A percentile compares a stretch with the other conserved stretches of the same genome.
phyloP scores from a whole-genome alignment of 2,113 vertebrate genomes.

The Protobothrops flavoviridis region DNA sequence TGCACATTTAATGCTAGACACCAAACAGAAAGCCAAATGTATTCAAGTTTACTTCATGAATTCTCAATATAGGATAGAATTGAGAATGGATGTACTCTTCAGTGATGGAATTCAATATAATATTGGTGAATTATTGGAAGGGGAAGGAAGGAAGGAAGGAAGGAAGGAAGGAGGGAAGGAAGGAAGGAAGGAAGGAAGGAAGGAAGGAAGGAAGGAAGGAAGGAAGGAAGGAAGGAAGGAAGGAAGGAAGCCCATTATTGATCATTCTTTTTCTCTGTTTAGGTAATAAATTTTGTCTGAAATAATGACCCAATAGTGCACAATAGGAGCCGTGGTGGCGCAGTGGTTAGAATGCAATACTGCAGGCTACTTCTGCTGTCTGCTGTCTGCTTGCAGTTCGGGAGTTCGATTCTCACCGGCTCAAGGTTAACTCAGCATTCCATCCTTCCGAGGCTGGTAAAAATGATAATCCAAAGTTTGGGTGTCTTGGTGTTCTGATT shows the following conservation, averaged over 20 bases:
- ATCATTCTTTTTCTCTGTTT: not conserved
- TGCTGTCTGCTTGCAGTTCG: no score
- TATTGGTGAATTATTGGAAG: not conserved
- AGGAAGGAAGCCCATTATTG: not conserved
- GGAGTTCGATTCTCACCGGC: no score
- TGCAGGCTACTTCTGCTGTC: no score
- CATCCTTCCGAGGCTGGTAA: no score
- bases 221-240: no score
- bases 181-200: no score
- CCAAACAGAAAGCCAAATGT: not conserved
- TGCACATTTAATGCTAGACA: not conserved
- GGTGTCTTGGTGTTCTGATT: constrained; percentile 13
- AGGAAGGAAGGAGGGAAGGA: no score
- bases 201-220: no score
- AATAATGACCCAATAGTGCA: not conserved
- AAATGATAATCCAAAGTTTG: not conserved
- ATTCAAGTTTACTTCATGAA: not conserved
- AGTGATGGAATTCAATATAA: not conserved
- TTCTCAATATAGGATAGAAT: not conserved
- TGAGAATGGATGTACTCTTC: not conserved
- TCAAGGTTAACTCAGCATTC: no score
- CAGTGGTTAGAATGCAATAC: no score
- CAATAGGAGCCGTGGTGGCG: not conserved
- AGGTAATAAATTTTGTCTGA: not conserved
- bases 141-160: no score